Conservation (phyloP, 1,140 invertebrate genomes). For the Drosophila quadrilineata region DNA sequence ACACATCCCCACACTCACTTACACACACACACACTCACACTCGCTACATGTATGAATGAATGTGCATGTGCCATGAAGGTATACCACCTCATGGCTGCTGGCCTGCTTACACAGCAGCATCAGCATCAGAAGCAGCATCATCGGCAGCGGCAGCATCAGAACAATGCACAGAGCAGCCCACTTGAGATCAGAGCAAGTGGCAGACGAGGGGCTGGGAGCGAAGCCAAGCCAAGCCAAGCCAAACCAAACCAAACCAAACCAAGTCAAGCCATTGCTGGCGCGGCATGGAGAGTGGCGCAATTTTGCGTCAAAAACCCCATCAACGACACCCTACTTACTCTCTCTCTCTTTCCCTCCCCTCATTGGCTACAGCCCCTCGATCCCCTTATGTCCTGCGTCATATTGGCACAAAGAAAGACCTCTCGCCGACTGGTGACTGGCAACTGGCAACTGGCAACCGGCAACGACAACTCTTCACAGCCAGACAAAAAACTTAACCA, state of each 20-base stretch:
- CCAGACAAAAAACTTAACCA: constrained; percentile 60
- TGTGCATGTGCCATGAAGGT: constrained; percentile 38
- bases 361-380: background rate
- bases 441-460: constrained; percentile 37
- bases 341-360: background rate
- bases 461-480: constrained; percentile 28
- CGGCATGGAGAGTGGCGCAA: constrained; percentile 32
- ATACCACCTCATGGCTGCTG: constrained; percentile 19
- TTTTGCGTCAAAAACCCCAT: constrained; percentile 38
- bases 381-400: constrained; percentile 29
- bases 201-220: constrained; percentile 19
- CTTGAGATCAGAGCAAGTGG: constrained; percentile 72
- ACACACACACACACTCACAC: background rate
- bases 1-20: background rate
- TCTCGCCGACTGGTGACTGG: constrained; percentile 52
- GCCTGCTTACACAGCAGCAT: constrained; percentile 16
- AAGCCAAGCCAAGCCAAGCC: constrained; percentile 5
- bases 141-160: constrained; percentile 11
- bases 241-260: constrained; percentile 9
- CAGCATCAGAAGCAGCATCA: too few species aligned
- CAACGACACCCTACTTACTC: background rate
- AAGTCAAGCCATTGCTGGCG: constrained; percentile 21
- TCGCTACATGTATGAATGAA: background rate
- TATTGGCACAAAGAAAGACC: constrained; percentile 65
- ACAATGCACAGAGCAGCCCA: constrained; percentile 56